Evolutionary conservation across 2,888 invertebrate species (phyloP).

Genomic region (Polia nebulosa): DNA sequence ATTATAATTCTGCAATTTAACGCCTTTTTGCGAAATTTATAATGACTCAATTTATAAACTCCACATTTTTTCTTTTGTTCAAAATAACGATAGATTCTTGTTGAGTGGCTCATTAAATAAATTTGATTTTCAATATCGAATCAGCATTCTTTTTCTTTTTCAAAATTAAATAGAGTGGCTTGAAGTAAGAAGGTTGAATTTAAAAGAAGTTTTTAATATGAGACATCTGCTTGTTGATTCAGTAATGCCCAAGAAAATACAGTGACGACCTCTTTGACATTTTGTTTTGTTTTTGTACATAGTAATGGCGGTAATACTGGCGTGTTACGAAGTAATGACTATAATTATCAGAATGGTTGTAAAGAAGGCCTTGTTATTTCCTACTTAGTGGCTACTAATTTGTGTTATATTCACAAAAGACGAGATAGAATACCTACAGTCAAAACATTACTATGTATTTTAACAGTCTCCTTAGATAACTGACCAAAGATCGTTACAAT

Average conservation of each 20-base stretch:
- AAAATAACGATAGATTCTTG: slow-evolving; percentile 74
- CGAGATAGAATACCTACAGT: slow-evolving; percentile 5
- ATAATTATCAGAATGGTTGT: slow-evolving; percentile 56
- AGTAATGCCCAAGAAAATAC: slow-evolving; percentile 42
- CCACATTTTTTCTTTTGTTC: slow-evolving; percentile 70
- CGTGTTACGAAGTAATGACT: slow-evolving; percentile 43
- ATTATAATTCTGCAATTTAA: slow-evolving; percentile 84
- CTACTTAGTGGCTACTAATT: slow-evolving; percentile 38
- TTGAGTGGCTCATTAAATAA: slow-evolving; percentile 78
- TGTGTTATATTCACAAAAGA: slow-evolving; percentile 30
- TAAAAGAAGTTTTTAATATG: slow-evolving; percentile 39
- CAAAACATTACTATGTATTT: slow-evolving; percentile 10
- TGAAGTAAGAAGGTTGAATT: slow-evolving; percentile 36
- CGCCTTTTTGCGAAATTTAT: slow-evolving; percentile 84
- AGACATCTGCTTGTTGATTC: slow-evolving; percentile 44
- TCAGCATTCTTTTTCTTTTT: slow-evolving; percentile 53
- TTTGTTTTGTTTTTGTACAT: slow-evolving; percentile 47
- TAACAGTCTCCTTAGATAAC: background rate
- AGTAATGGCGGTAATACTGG: slow-evolving; percentile 39
- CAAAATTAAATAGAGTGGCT: slow-evolving; percentile 31
- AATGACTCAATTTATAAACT: slow-evolving; percentile 86
- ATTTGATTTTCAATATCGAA: slow-evolving; percentile 73
- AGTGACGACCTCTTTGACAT: slow-evolving; percentile 55
- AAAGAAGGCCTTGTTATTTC: slow-evolving; percentile 53
- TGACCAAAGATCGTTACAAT: background rate